Base-by-base conservation (phyloP, 2,888 invertebrate genomes). In the Acrobasis repandana region DNA sequence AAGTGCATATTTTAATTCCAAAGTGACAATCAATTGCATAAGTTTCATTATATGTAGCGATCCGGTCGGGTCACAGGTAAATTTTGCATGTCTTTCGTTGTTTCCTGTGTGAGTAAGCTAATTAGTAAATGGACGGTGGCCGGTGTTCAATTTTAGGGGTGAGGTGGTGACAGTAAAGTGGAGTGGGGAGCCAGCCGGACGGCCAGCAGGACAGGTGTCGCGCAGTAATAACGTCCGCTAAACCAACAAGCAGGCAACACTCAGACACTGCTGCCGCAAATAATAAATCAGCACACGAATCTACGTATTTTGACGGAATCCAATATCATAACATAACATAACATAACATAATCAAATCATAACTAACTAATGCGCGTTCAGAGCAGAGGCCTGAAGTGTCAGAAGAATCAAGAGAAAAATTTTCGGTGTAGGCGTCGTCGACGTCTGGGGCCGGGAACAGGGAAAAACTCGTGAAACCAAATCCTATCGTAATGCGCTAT, bases 401-500 rank as follows among this genome's bases (percentile, higher is more conserved):
- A 78, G 73, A 79, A 76, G 76, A 80, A 77, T 76, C 76, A 80
- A 81, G 73, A 76, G 77, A 83, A 83, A 86, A 85, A 83, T 77
- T 80, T 71, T 79, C 73, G 76, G 83, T 79, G 90, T 89, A 86
- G 88, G 88, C 83, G 86, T 75, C 66, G 81, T 71, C 77, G 80
- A 81, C 85, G 75, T 66, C 72, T 75, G 82, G 74, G 80, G 86
- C 83, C 82, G 85, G 77, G 85, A 88, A 86, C 85, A 85, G 89
- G 88, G 89, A 89, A 91, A 91, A 92, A 87, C 86, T 88, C 78
- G 86, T 91, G 92, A 91, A 92, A 92, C 90, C 85, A 90, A 91
- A 92, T 92, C 85, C 92, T 90, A 92, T 90, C 91, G 92, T 90
- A 88, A 91, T 90, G 84, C 79, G 88, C 91, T 92, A 92, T 92